Percentiles rank a stretch among this genome's conserved stretches.
phyloP scores from a whole-genome alignment of 1,140 invertebrate species.

The Battus philenor region DNA sequence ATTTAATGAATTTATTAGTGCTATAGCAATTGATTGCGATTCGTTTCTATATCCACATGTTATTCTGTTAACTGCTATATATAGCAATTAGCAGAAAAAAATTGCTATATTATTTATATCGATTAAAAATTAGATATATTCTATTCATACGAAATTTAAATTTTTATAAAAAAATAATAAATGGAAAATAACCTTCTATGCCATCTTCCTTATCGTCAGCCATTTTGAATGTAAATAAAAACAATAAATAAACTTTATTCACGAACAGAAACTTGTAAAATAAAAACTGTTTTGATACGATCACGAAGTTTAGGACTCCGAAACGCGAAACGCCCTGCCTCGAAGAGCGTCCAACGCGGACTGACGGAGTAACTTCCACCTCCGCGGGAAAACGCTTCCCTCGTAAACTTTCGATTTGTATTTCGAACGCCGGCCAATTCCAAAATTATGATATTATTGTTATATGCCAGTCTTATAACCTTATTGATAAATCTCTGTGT shows the following conservation, averaged over 20 bases:
- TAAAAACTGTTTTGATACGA: background rate
- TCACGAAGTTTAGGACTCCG: slow-evolving; percentile 20
- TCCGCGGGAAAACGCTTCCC: slow-evolving; percentile 10
- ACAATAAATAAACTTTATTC: background rate
- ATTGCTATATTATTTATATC: too few species aligned
- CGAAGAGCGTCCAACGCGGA: slow-evolving; percentile 6
- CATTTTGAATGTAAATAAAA: background rate
- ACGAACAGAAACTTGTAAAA: slow-evolving; percentile 4
- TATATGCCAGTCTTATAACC: slow-evolving; percentile 2
- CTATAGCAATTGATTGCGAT: too few species aligned
- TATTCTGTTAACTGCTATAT: too few species aligned
- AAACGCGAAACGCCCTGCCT: slow-evolving; percentile 21
- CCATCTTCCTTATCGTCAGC: slow-evolving; percentile 19
- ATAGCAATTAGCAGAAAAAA: too few species aligned
- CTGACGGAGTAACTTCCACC: slow-evolving; percentile 11
- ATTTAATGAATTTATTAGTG: too few species aligned
- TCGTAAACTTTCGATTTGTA: slow-evolving; percentile 2
- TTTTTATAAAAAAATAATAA: too few species aligned
- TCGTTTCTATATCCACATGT: too few species aligned
- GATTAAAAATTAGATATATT: too few species aligned
- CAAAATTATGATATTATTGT: slow-evolving; percentile 1
- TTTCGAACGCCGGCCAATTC: too few species aligned
- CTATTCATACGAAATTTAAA: too few species aligned
- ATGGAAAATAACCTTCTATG: slow-evolving; percentile 30
- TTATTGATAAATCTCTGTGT: background rate